Evolutionary conservation across 2,113 vertebrate genomes (phyloP).

Genomic region (Scopus umbretta): DNA sequence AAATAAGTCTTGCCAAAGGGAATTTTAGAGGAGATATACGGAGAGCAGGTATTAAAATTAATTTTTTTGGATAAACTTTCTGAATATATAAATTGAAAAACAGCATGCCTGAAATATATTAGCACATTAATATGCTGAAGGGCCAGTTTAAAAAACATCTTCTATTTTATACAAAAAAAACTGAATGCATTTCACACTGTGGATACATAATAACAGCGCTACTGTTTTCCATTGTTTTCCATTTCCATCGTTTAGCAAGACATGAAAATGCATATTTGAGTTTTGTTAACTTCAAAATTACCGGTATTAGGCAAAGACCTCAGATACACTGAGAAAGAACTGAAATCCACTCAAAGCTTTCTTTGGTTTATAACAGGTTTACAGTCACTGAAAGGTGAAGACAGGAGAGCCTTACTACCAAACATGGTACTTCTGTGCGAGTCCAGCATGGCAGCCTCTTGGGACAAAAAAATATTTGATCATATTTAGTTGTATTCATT

Average conservation of each 20-base stretch:
- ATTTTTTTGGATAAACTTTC: background rate
- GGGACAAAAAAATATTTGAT: background rate
- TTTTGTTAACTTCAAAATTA: background rate
- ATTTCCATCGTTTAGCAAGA: background rate
- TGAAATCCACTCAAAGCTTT: background rate
- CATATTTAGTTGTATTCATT: background rate
- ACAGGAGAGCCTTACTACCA: background rate
- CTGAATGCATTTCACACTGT: background rate
- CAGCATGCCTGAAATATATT: background rate
- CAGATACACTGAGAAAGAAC: background rate
- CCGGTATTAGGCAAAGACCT: background rate
- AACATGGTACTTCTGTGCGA: background rate
- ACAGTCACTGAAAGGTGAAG: background rate
- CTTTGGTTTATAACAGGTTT: background rate
- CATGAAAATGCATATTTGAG: background rate
- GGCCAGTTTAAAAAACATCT: background rate
- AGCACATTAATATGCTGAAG: background rate
- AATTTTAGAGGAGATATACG: background rate
- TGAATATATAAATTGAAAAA: background rate
- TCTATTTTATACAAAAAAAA: background rate
- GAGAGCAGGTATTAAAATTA: background rate
- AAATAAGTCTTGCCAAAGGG: background rate
- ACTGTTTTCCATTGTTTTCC: background rate
- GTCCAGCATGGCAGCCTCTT: background rate
- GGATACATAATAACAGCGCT: background rate